Evolutionary conservation across 2,113 vertebrate species (phyloP).

Genomic region (Vulpes vulpes): DNA sequence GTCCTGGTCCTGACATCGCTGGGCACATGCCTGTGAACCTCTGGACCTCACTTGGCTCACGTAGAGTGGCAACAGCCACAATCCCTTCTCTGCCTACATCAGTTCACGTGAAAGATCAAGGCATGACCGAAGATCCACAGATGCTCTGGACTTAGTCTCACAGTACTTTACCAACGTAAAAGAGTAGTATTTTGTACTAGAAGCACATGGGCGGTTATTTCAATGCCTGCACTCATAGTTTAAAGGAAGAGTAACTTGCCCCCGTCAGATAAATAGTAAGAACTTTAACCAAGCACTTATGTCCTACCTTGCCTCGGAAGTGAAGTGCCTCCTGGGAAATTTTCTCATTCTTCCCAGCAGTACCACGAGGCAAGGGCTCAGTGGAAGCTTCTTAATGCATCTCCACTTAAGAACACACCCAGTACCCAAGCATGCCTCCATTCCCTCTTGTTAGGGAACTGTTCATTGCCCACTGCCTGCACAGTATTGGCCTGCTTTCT

Average conservation of each 20-base stretch:
- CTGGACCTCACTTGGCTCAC: background rate
- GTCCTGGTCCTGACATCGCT: background rate
- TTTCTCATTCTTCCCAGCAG: background rate
- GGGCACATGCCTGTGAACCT: no score
- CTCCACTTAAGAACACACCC: background rate
- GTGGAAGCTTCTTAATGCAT: background rate
- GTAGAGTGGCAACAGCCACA: no score
- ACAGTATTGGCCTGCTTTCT: fast-evolving
- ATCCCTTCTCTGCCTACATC: background rate
- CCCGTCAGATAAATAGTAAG: background rate
- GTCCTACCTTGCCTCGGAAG: background rate
- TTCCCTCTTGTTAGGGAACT: no score
- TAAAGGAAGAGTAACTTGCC: background rate
- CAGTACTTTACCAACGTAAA: fast-evolving
- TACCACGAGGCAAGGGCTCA: background rate
- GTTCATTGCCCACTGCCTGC: fast-evolving
- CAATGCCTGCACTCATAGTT: background rate
- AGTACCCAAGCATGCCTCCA: background rate
- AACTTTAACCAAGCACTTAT: background rate
- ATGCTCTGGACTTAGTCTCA: background rate
- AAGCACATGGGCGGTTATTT: background rate
- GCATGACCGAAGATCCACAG: no score
- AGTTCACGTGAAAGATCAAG: background rate
- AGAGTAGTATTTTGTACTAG: background rate
- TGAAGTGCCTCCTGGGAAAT: background rate